Base-by-base conservation (phyloP, 2,113 vertebrate species). In the Clarias macrocephalus region DNA sequence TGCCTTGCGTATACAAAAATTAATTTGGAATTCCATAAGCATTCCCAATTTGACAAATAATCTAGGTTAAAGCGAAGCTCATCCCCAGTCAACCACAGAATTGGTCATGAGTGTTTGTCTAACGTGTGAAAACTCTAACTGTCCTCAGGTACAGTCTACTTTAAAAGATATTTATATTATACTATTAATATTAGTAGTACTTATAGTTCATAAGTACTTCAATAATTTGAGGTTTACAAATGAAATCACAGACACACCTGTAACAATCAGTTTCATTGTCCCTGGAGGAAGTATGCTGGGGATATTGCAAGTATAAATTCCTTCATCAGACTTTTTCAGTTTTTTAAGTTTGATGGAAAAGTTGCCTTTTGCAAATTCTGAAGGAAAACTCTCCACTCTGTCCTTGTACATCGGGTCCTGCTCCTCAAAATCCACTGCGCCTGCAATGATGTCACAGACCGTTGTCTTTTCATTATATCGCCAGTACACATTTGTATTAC, bases 391-490 rank as follows among this genome's bases (percentile, higher is more conserved):
- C 5, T 73, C 15, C 1, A 56, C 52, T 72, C 52, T 72, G 66
- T 13, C 54, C 33, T 25, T 75, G 72, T 9, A 88, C 5, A 9
- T 52, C 0, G 16, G 0, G 9, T 84, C 72, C 62, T 88, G 86
- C 11, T 88, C 81, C 2, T 30, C n/a, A 42, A 56, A 11, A 33
- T 23, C 19, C 10, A 0, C 62, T 70, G 11, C 12, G 6, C 82
- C 81, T 1, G 7, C 3, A 18, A 42, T 18, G 75, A 88, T 88
- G 54, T 88, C 86, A 5, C 56, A 84, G 7, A 88, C 73, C n/a
- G 62, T 88, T 23, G 48, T 70, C 11, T 16, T 48, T 73, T 84
- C 81, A 0, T 68, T 12, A 9, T 84, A 84, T 25, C 86, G 75
- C 81, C 86, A 87, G 28, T 73, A 33, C 19, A 37, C 82, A 13